Percentiles rank a stretch among this genome's conserved stretches.
phyloP scores from a whole-genome alignment of 1,140 invertebrate genomes.

The Sweltsa coloradensis region DNA sequence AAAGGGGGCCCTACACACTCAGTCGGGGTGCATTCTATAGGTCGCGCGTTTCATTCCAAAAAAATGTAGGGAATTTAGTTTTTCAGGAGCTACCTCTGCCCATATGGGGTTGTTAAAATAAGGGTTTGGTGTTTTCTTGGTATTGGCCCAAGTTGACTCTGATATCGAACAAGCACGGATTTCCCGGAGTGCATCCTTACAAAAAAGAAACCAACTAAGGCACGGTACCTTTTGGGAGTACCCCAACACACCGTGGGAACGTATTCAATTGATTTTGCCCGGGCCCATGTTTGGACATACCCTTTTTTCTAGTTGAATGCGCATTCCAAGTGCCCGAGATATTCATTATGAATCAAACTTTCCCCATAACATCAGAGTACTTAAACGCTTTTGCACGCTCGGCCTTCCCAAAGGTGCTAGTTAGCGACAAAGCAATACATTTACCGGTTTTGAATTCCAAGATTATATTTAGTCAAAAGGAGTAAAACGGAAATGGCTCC shows the following conservation, averaged over 20 bases:
- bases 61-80: slow-evolving; percentile 8
- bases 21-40: slow-evolving; percentile 12
- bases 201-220: background rate
- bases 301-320: slow-evolving; percentile 9
- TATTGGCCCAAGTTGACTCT: slow-evolving; percentile 22
- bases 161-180: slow-evolving; percentile 14
- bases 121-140: slow-evolving; percentile 16
- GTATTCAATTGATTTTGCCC: slow-evolving; percentile 18
- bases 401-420: slow-evolving; percentile 6
- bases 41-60: slow-evolving; percentile 16
- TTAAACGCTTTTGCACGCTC: slow-evolving; percentile 7
- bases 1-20: slow-evolving; percentile 4
- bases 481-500: background rate
- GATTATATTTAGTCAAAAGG: background rate
- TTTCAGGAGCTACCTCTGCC: slow-evolving; percentile 17
- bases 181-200: background rate
- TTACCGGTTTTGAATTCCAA: background rate
- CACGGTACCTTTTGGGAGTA: slow-evolving; percentile 13
- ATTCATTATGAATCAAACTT: background rate
- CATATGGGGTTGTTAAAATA: slow-evolving; percentile 21
- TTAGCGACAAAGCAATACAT: background rate
- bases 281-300: slow-evolving; percentile 7
- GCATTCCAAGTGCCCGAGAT: slow-evolving; percentile 8
- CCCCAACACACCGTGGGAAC: slow-evolving; percentile 9
- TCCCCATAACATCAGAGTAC: slow-evolving; percentile 3